Evolutionary conservation across 1,140 invertebrate species (phyloP).

Genomic region (Drosophila santomea): DNA sequence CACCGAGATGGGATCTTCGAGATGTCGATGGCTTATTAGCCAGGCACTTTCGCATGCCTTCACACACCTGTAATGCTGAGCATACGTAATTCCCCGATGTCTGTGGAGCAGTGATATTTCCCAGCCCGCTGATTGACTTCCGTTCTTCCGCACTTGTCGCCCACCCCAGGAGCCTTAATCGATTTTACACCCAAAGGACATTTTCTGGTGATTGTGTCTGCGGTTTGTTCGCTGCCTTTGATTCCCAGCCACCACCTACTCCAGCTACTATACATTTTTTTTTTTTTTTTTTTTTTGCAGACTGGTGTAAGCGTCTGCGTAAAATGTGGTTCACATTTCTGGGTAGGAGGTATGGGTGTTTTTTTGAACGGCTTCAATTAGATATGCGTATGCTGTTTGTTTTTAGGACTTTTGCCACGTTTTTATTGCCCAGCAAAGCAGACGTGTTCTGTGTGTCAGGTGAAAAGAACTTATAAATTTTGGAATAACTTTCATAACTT

Average conservation of each 20-base stretch:
- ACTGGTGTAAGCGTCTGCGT: constrained; percentile 56
- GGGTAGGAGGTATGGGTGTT: neutral
- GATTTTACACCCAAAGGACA: constrained; percentile 84
- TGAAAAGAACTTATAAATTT: constrained; percentile 72
- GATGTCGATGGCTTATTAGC: constrained; percentile 45
- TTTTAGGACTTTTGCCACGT: constrained; percentile 58
- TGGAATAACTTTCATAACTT: constrained; percentile 79
- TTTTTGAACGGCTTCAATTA: constrained; percentile 62
- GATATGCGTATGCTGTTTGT: constrained; percentile 76
- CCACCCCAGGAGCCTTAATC: constrained; percentile 65
- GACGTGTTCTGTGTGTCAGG: constrained; percentile 65
- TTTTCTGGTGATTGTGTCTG: constrained; percentile 77
- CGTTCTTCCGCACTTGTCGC: constrained; percentile 29
- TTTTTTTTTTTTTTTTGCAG: constrained; percentile 10
- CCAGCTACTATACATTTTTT: neutral
- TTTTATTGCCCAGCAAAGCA: constrained; percentile 61
- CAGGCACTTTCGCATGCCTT: constrained; percentile 43
- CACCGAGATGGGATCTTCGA: constrained; percentile 40
- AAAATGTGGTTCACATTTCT: constrained; percentile 43
- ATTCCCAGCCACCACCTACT: constrained; percentile 48
- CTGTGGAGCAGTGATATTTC: constrained; percentile 28
- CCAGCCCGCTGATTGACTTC: constrained; percentile 78
- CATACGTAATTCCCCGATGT: constrained; percentile 61
- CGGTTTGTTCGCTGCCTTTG: constrained; percentile 69
- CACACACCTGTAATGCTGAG: constrained; percentile 43